Evolutionary conservation across 2,888 invertebrate species (phyloP), one percentile per base, ranked within the genome.

Genomic region (Eilema caniola): DNA sequence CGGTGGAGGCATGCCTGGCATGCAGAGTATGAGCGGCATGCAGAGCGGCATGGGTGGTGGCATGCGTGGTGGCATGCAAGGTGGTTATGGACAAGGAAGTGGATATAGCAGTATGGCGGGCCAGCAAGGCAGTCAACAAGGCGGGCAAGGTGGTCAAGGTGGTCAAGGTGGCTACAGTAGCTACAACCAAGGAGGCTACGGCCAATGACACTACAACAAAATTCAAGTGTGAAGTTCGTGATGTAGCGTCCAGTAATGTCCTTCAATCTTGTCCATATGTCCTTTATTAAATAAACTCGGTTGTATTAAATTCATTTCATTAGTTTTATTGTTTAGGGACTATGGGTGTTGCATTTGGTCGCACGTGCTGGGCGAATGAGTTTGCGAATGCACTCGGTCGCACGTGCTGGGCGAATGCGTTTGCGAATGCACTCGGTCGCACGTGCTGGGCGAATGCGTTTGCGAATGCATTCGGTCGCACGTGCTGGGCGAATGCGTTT

Each of bases 141-240:
- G 11, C 10, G 65, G 69, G 1, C 69, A 74, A 41, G 68, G 66
- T n/a, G 64, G 68, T 23, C 70, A 71, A 53, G 53, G n/a, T 20
- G 53, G 53, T 28, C 65, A 72, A 66, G 57, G 31, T 20, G 71
- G 68, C 7, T 70, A 74, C 47, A 69, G 68, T n/a, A 65, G 69
- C 33, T 70, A 71, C 53, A 53, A n/a, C 33, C 66, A 70, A 65
- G 56, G 41, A 60, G 61, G 65, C 64, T 69, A 61, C 37, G 70
- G 70, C 53, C 69, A 64, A 47, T 69, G 62, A 69, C 31, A 25
- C n/a, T 7, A 41, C 25, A 16, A 33, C 24, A 33, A 70, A 62
- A 66, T 62, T 57, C 16, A 63, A 31, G 61, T 24, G 61, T 62
- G 62, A 31, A 11, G 33, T 57, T 56, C 57, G 33, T 66, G 41